These are phyloP conservation scores for Agonopterix arenella DNA, from an alignment of 2,888 invertebrate species.

Conservation along the genomic window DNA sequence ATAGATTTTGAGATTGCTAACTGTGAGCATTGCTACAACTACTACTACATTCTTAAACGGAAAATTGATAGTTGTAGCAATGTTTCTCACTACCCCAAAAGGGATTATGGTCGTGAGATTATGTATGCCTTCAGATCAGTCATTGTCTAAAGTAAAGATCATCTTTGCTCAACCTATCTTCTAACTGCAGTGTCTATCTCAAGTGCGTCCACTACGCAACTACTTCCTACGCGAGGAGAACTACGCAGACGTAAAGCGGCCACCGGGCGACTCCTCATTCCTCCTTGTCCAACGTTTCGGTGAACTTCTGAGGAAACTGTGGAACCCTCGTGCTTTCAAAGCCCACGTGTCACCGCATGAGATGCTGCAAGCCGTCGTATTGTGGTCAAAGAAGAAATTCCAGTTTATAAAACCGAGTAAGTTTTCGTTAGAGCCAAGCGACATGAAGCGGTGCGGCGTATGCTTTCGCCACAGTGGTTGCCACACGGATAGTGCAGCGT, in stretches of 20 bases:
- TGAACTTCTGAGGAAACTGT: conserved; percentile 96
- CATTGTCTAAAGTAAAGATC: too few species aligned
- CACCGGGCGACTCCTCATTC: conserved; percentile 96
- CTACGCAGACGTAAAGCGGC: conserved; percentile 91
- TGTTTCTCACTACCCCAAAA: too few species aligned
- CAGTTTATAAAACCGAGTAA: conserved; percentile 98
- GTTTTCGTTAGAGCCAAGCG: conserved; percentile 11
- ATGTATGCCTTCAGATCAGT: too few species aligned
- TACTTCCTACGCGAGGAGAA: conserved; percentile 97
- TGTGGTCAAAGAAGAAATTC: conserved; percentile 97
- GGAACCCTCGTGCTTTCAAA: conserved; percentile 99
- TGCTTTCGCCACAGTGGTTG: too few species aligned
- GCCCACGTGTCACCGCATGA: conserved; percentile 99
- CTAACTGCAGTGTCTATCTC: conserved; percentile 89
- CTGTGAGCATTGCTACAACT: too few species aligned
- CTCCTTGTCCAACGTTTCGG: conserved; percentile 95
- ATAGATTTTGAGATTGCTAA: too few species aligned
- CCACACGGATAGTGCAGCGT: too few species aligned
- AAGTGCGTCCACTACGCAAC: conserved; percentile 95
- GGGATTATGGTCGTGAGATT: too few species aligned
- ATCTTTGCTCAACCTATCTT: neutral
- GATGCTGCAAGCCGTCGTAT: conserved; percentile 98
- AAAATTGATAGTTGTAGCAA: too few species aligned
- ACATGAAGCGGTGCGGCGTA: neutral
- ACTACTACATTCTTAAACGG: too few species aligned